A percentile compares a stretch with the other conserved stretches of the same genome.
Evolutionary conservation across 2,797 vertebrate species (phyloP).

Genomic region (Rhinella marina): DNA sequence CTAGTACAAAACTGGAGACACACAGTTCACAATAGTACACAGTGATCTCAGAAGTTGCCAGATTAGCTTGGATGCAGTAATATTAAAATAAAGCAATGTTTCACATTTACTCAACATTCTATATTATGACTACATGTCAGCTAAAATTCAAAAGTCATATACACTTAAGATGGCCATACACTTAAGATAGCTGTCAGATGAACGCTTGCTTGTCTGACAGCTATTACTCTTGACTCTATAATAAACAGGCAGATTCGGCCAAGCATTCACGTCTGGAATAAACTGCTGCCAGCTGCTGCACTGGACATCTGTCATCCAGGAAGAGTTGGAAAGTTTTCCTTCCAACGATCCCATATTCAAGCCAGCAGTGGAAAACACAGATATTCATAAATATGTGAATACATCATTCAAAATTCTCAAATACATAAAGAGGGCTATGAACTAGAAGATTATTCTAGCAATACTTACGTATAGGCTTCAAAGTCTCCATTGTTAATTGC

Average conservation of each 20-base stretch:
- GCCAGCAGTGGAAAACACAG: neutral
- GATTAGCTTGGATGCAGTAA: too few species aligned
- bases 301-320: neutral
- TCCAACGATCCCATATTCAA: neutral
- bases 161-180: neutral
- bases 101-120: neutral
- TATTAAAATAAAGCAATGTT: neutral
- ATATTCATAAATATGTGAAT: neutral
- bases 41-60: too few species aligned
- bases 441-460: neutral
- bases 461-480: conserved; percentile 96
- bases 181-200: neutral
- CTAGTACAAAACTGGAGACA: neutral
- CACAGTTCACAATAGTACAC: neutral
- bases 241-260: neutral
- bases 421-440: neutral
- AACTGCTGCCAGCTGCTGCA: neutral
- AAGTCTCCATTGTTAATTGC: conserved; percentile 98
- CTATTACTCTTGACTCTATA: neutral
- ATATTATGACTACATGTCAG: neutral
- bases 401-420: neutral
- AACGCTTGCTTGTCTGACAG: neutral
- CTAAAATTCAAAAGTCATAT: neutral
- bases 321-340: neutral
- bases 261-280: too few species aligned